Evolutionary conservation across 2,888 invertebrate species (phyloP), one percentile per base, ranked within the genome.

Genomic region (Petrolisthes cinctipes): DNA sequence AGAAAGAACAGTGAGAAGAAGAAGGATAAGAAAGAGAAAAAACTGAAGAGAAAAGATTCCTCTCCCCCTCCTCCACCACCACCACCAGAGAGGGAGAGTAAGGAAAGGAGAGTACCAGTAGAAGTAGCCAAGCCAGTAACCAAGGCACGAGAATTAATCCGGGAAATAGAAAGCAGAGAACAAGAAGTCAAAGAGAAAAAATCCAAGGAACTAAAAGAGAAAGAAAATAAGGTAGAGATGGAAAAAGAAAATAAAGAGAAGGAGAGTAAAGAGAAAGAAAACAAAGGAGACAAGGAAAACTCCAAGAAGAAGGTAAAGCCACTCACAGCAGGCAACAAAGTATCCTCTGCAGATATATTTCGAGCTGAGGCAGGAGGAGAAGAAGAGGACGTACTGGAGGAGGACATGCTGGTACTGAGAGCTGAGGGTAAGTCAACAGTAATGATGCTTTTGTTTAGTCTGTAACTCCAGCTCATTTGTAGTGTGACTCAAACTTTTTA

Each of bases 1-100:
- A 84, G 82, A 68, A 84, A 85, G 37, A 75, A 57, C 66, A 86
- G 81, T 51, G 87, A 88, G 37, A 82, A 81, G 54, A 79, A 88
- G 66, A 88, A 84, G 73, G 86, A 86, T n/a, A 83, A 78, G 83
- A 90, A 89, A 57, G 84, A 89, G 61, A 86, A 86, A 73, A 83
- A 86, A 56, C 23, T 85, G 11, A 89, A 83, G 57, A 83, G 84
- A 56, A 57, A 83, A 23, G 87, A 84, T 7, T 79, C 82, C 17
- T 76, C 86, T 4, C 61, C 37, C 37, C 37, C 37, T 37, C 37
- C 37, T 37, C 37, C 37, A 1, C 37, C 37, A 1, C 37, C 75
- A 11, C 75, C 79, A n/a, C 78, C 68, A 7, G 83, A 83, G 4
- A 83, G 79, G 37, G 14, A 17, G 14, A 23, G 53, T 1, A 83